phyloP scores from a whole-genome alignment of 2,113 vertebrate species.

The Perognathus longimembris region DNA sequence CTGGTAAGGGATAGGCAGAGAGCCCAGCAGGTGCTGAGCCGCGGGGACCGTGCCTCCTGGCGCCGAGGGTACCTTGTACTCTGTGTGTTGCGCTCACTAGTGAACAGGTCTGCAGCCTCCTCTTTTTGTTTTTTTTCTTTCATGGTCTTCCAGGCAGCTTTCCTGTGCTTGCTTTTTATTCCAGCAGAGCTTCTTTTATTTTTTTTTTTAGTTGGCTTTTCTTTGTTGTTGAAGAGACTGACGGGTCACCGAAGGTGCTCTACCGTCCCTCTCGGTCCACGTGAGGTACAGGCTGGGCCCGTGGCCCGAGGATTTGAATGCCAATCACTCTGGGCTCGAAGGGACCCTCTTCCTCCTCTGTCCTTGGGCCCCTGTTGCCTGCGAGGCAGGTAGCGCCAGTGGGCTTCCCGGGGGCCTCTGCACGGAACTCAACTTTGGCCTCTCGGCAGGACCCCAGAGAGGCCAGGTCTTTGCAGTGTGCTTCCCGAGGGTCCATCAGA shows the following conservation, averaged over 20 bases:
- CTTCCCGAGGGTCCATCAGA: neutral
- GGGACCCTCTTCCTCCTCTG: neutral
- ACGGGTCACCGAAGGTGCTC: neutral
- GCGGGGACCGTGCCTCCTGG: accelerated
- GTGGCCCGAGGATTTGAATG: neutral
- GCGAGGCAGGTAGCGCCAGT: neutral
- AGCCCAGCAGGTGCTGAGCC: neutral
- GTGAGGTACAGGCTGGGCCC: neutral
- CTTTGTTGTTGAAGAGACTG: neutral
- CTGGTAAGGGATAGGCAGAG: no score
- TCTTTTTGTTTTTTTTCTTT: neutral
- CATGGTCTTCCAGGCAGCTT: neutral
- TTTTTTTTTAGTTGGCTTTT: slow-evolving; percentile 4
- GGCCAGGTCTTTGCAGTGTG: neutral
- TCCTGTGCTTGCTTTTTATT: neutral
- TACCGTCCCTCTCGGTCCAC: neutral
- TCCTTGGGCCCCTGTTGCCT: neutral
- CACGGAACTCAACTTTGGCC: neutral
- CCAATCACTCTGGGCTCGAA: neutral
- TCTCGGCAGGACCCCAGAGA: neutral
- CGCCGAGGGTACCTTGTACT: neutral
- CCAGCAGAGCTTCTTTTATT: neutral
- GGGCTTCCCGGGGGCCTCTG: neutral
- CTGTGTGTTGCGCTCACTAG: neutral
- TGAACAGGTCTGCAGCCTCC: neutral